Base-by-base conservation (phyloP, 1,140 invertebrate species). In the Agraylea sexmaculata region DNA sequence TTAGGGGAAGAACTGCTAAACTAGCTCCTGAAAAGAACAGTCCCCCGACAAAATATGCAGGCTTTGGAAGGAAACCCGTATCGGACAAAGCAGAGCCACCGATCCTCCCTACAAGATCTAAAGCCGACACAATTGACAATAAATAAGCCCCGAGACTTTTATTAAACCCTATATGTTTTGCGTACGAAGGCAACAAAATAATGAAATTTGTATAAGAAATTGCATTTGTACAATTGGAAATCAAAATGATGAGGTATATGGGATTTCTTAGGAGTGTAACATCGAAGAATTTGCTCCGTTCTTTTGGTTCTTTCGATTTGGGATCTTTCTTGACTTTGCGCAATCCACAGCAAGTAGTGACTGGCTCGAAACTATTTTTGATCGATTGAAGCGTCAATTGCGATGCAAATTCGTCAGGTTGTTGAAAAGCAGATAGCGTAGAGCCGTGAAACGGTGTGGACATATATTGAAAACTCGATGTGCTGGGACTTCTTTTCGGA, bases 191-290 rank as follows among this genome's bases (percentile, higher is more conserved):
- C 11, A 87, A 62, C 2, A 87, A 52, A 33, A 87, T 85, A 0
- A 86, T 78, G 42, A 87, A 86, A 55, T 89, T 88, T 0, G 84
- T 87, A 50, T 87, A 87, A 34, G 83, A 84, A 29, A 88, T 82
- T 2, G 83, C 85, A 45, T 81, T 84, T 0, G 83, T 85, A 17
- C 78, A 83, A 52, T 86, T 87, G 0, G 83, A 87, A 45, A 87
- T 77, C 12, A 87, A 55, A 33, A 88, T 84, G 2, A 87, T 75
- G 25, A 87, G 64, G 53, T 86, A 88, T 20, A 86, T 71, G 0
- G 82, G 80, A 56, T 87, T 82, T 56, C 71, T 78, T 0, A 88
- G 56, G 1, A 87, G 55, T n/a, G 75, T 70, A 0, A 80, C 53
- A 51, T 87, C 83, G 51, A 87, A 83, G 46, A 83, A 81, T 55